Evolutionary conservation across 1,140 invertebrate species (phyloP).

Genomic region (Calosoma granatense): DNA sequence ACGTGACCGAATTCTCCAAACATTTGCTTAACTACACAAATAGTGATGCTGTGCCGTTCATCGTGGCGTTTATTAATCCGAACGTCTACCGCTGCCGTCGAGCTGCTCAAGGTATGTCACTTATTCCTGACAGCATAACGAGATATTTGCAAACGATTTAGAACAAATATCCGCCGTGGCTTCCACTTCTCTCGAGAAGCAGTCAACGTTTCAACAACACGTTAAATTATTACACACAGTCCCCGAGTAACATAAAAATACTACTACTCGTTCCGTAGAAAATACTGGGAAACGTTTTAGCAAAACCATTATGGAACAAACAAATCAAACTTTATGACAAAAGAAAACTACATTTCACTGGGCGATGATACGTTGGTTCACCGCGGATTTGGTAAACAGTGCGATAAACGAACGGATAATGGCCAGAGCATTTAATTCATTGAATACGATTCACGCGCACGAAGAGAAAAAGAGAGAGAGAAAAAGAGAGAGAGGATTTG

Average conservation of each 20-base stretch:
- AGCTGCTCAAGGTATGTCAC: neutral
- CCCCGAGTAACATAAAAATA: no score
- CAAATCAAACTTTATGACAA: no score
- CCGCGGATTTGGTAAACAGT: no score
- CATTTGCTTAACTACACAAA: conserved; percentile 8
- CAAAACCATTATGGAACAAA: no score
- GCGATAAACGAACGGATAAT: neutral
- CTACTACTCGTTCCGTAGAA: no score
- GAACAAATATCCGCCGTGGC: neutral
- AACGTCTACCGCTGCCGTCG: neutral
- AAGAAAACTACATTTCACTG: no score
- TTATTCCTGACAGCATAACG: conserved; percentile 6
- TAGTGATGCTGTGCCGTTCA: neutral
- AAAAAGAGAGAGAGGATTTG: neutral
- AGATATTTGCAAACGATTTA: conserved; percentile 5
- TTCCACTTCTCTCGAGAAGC: no score
- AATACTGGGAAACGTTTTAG: no score
- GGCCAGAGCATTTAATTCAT: no score
- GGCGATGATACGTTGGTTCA: no score
- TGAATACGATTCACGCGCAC: neutral
- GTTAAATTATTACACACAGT: no score
- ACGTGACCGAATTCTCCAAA: conserved; percentile 7
- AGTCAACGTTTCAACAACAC: no score
- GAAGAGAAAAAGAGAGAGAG: neutral
- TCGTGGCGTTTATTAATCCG: conserved; percentile 6